Evolutionary conservation across 2,113 vertebrate genomes (phyloP).

Genomic region (Apteryx owenii): DNA sequence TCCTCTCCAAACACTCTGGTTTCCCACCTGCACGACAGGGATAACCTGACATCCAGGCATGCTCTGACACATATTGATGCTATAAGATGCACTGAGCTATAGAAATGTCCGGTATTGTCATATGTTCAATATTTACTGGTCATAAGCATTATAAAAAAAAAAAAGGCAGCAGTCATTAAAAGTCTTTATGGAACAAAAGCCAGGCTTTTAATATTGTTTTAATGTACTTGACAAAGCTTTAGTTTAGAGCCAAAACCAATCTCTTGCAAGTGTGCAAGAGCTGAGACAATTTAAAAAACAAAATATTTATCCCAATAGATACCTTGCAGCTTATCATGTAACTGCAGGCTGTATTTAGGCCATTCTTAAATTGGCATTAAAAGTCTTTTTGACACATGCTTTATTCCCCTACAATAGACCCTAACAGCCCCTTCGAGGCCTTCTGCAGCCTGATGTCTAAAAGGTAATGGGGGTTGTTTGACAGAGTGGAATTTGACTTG

Average conservation of each 20-base stretch:
- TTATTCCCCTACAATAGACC: constrained; percentile 66
- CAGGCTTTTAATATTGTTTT: constrained; percentile 48
- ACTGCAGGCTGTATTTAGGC: constrained; percentile 33
- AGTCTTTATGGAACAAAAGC: constrained; percentile 37
- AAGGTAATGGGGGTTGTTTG: constrained; percentile 54
- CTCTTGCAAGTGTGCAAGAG: constrained; percentile 9
- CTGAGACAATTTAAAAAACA: constrained; percentile 55
- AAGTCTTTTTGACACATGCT: constrained; percentile 75
- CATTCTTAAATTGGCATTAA: constrained; percentile 73
- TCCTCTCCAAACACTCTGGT: not conserved
- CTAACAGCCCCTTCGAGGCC: constrained; percentile 37
- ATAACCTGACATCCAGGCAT: not conserved
- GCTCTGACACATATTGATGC: not conserved
- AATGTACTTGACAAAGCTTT: constrained; percentile 42
- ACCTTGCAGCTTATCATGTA: constrained; percentile 65
- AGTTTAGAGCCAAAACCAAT: not conserved
- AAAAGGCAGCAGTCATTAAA: not conserved
- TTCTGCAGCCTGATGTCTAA: constrained; percentile 46
- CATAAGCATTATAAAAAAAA: not conserved
- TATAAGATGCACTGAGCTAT: not conserved
- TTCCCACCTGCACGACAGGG: not conserved
- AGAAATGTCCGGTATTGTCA: not conserved
- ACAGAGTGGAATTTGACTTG: constrained; percentile 70
- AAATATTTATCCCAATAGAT: constrained; percentile 62
- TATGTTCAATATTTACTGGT: not conserved